These are phyloP conservation scores for Cerastoderma edule DNA, from an alignment of 2,888 invertebrate genomes.

Conservation along the genomic window DNA sequence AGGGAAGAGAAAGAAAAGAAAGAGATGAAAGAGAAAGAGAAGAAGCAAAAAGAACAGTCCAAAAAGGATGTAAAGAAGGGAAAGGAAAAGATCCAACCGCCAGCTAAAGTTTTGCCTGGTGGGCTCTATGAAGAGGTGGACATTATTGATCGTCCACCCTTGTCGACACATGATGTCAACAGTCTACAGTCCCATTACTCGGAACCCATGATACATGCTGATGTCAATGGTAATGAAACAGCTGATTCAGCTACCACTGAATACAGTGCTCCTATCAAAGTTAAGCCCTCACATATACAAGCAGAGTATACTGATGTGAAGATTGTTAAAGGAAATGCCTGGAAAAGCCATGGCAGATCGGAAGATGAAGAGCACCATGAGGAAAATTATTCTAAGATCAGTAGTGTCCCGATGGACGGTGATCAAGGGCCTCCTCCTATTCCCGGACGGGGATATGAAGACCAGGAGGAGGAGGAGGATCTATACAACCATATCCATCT, in stretches of 20 bases:
- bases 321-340: slow-evolving; percentile 53
- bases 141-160: slow-evolving; percentile 1
- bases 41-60: slow-evolving; percentile 32
- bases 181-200: background rate
- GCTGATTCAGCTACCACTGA: background rate
- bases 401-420: slow-evolving; percentile 34
- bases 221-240: slow-evolving; percentile 23
- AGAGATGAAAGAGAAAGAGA: slow-evolving; percentile 39
- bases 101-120: background rate
- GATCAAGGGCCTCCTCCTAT: slow-evolving; percentile 36
- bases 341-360: slow-evolving; percentile 54
- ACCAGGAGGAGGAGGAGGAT: slow-evolving; percentile 42
- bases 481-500: slow-evolving; percentile 38
- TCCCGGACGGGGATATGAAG: slow-evolving; percentile 30
- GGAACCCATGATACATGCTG: background rate
- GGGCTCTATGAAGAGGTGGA: slow-evolving; percentile 14
- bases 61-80: slow-evolving; percentile 30
- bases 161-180: background rate
- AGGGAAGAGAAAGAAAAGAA: slow-evolving; percentile 35
- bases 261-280: background rate
- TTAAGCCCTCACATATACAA: slow-evolving; percentile 3
- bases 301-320: slow-evolving; percentile 49
- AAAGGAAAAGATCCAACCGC: background rate
- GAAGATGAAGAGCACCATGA: slow-evolving; percentile 50
- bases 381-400: slow-evolving; percentile 57